phyloP scores from a whole-genome alignment of 2,113 vertebrate species.

The Odocoileus virginianus region DNA sequence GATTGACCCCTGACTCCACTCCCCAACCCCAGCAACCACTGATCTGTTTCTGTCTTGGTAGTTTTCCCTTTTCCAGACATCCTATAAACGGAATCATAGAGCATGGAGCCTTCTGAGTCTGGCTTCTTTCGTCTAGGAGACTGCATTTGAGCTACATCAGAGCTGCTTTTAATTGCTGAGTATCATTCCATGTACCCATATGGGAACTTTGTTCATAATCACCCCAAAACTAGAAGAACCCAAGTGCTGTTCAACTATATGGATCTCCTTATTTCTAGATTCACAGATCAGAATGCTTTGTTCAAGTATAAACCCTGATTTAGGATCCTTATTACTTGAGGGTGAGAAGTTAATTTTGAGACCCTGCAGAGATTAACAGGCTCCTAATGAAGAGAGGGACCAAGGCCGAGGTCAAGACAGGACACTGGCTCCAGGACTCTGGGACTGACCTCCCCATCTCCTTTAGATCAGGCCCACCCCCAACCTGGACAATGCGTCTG shows the following conservation, averaged over 20 bases:
- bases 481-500: background rate
- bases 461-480: background rate
- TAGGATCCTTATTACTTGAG: background rate
- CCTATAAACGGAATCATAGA: background rate
- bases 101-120: background rate
- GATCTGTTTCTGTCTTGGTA: background rate
- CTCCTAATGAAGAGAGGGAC: background rate
- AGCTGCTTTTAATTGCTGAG: background rate
- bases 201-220: background rate
- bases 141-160: background rate
- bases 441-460: background rate
- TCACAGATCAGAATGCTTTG: background rate
- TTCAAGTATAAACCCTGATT: background rate
- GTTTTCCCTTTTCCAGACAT: background rate
- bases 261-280: background rate
- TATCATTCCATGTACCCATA: background rate
- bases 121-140: background rate
- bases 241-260: background rate
- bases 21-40: background rate
- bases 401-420: background rate
- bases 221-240: background rate
- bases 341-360: background rate
- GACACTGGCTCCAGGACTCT: background rate
- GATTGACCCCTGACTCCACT: accelerated
- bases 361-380: background rate